Percentiles rank a stretch among this genome's conserved stretches.
phyloP scores from a whole-genome alignment of 1,140 invertebrate species.

The Acyrthosiphon pisum region DNA sequence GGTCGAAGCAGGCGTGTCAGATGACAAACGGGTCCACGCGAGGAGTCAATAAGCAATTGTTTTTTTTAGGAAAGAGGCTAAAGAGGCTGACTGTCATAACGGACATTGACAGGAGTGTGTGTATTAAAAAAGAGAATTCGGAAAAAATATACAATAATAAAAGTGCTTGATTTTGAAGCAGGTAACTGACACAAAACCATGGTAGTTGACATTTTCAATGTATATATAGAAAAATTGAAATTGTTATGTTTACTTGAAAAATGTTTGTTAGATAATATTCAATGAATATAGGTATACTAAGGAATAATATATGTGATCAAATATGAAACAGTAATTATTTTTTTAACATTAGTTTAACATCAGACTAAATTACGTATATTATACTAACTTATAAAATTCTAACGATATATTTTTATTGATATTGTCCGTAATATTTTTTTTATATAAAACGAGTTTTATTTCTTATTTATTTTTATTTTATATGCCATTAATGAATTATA shows the following conservation, averaged over 20 bases:
- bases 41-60: background rate
- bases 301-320: too few relatives aligned
- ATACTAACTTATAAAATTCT: too few relatives aligned
- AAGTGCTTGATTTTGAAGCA: background rate
- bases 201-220: too few relatives aligned
- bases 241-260: too few relatives aligned
- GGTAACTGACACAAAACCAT: too few relatives aligned
- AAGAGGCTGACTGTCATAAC: background rate
- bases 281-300: too few relatives aligned
- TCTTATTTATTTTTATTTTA: background rate
- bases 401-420: background rate
- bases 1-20: background rate
- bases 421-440: background rate
- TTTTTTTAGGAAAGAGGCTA: background rate
- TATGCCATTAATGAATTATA: background rate
- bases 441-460: background rate
- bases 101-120: background rate
- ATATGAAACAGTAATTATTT: too few relatives aligned
- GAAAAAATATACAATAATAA: background rate
- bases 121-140: background rate
- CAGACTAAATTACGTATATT: too few relatives aligned
- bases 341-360: too few relatives aligned
- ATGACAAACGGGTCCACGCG: background rate
- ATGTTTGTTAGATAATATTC: too few relatives aligned
- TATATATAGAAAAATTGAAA: too few relatives aligned